Evolutionary conservation across 1,140 invertebrate species (phyloP).

Genomic region (Drosophila auraria): DNA sequence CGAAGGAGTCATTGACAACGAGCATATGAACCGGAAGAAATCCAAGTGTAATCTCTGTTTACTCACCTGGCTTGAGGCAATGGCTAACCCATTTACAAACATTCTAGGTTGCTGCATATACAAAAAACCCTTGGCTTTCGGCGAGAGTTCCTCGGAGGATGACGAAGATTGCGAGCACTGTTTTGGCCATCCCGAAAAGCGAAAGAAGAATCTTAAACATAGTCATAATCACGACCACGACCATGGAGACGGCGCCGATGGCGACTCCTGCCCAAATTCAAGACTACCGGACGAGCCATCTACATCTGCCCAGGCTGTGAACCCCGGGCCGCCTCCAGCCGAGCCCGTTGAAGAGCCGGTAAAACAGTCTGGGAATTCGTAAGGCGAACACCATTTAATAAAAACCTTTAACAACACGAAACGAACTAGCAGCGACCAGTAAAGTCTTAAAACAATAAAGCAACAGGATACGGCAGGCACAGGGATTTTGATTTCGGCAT

Average conservation of each 20-base stretch:
- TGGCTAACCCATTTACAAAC: background rate
- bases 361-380: conserved; percentile 16
- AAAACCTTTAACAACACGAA: conserved; percentile 44
- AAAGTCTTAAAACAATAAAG: conserved; percentile 19
- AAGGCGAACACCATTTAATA: conserved; percentile 30
- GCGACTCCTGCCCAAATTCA: conserved; percentile 5
- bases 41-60: conserved; percentile 92
- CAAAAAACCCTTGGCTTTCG: conserved; percentile 92
- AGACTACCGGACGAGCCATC: conserved; percentile 38
- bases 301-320: conserved; percentile 40
- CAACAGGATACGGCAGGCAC: conserved; percentile 13
- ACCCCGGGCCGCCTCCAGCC: background rate
- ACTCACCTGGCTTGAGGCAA: no score
- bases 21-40: conserved; percentile 96
- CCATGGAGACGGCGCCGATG: conserved; percentile 7
- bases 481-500: background rate
- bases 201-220: conserved; percentile 86
- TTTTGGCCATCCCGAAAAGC: conserved; percentile 91
- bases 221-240: conserved; percentile 26
- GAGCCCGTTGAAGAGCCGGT: conserved; percentile 7
- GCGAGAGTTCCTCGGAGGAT: conserved; percentile 92
- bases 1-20: conserved; percentile 95
- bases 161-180: conserved; percentile 94
- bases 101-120: conserved; percentile 95
- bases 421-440: conserved; percentile 25